phyloP scores from a whole-genome alignment of 2,888 invertebrate species.

The Celastrina argiolus region DNA sequence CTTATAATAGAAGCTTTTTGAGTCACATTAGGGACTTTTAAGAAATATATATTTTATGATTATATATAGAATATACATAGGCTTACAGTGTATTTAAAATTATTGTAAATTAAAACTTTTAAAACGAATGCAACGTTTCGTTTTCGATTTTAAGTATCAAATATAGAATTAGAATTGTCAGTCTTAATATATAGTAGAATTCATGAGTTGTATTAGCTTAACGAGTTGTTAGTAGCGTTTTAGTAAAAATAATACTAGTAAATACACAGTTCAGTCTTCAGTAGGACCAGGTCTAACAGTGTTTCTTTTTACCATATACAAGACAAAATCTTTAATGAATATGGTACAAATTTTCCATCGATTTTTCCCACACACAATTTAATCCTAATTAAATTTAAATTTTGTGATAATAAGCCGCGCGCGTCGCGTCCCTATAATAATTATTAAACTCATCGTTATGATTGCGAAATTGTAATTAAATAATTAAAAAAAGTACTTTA shows the following conservation, averaged over 20 bases:
- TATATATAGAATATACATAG: slow-evolving; percentile 9
- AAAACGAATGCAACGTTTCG: not conserved
- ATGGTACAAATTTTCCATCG: too few relatives aligned
- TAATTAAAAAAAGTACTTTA: not conserved
- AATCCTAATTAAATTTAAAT: too few relatives aligned
- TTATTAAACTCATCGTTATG: too few relatives aligned
- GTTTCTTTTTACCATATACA: too few relatives aligned
- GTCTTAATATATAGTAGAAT: slow-evolving; percentile 23
- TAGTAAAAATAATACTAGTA: not conserved
- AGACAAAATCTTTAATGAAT: too few relatives aligned
- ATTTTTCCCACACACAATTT: too few relatives aligned
- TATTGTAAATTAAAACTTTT: not conserved
- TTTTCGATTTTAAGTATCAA: not conserved
- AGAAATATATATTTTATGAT: not conserved
- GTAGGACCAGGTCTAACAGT: not conserved
- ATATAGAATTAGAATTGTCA: slow-evolving; percentile 20
- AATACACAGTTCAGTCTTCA: not conserved
- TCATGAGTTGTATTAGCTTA: not conserved
- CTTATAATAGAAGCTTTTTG: slow-evolving; percentile 16
- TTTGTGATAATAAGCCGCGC: too few relatives aligned
- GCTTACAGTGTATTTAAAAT: slow-evolving; percentile 9
- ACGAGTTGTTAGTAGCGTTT: not conserved
- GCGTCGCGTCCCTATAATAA: too few relatives aligned
- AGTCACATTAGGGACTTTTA: slow-evolving; percentile 19
- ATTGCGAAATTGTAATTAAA: too few relatives aligned